Percentiles rank a stretch among this genome's conserved stretches.
Evolutionary conservation across 1,140 invertebrate species (phyloP).

Genomic region (Ceratina calcarata): DNA sequence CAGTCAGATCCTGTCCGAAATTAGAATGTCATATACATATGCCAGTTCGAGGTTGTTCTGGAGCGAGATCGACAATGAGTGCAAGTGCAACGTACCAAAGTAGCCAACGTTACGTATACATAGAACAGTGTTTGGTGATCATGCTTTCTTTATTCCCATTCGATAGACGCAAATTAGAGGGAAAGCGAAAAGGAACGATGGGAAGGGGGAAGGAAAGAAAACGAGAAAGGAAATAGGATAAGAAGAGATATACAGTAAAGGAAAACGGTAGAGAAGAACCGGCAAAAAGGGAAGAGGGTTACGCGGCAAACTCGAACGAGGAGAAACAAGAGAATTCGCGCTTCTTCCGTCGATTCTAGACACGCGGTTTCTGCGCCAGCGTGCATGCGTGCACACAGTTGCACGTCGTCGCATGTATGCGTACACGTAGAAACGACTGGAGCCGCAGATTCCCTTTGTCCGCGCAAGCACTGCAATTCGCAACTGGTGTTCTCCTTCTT

Average conservation of each 20-base stretch:
- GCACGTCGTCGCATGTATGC: constrained; percentile 8
- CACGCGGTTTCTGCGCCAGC: constrained; percentile 64
- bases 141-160: constrained; percentile 53
- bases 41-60: neutral
- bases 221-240: neutral
- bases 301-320: constrained; percentile 19
- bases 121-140: constrained; percentile 52
- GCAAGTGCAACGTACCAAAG: constrained; percentile 22
- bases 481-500: constrained; percentile 49
- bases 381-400: constrained; percentile 11
- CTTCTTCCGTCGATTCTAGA: constrained; percentile 61
- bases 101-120: constrained; percentile 43
- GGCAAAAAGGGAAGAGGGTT: neutral
- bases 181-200: constrained; percentile 4
- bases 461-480: constrained; percentile 66
- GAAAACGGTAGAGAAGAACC: neutral
- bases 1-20: too few relatives aligned
- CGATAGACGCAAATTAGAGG: constrained; percentile 46
- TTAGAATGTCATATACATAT: too few relatives aligned
- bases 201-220: neutral
- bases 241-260: neutral
- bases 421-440: constrained; percentile 61
- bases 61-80: neutral
- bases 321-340: constrained; percentile 51
- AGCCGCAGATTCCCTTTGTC: constrained; percentile 76